These are phyloP conservation scores for Agrotis segetum DNA, from an alignment of 2,888 invertebrate species.

Conservation along the genomic window DNA sequence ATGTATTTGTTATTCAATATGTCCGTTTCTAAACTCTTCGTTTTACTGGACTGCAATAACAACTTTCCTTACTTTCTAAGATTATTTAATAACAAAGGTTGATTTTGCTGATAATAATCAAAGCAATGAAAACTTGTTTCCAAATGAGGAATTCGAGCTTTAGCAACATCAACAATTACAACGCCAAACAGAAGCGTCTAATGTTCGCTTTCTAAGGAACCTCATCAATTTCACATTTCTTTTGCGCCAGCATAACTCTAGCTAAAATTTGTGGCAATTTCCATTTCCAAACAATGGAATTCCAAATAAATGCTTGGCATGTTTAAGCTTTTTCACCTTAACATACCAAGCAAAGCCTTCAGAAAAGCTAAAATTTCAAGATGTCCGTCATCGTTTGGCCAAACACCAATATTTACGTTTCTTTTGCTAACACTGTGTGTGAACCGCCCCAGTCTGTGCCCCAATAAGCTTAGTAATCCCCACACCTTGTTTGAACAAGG, in stretches of 20 bases:
- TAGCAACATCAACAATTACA: background rate
- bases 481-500: constrained; percentile 39
- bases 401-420: constrained; percentile 48
- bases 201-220: background rate
- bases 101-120: background rate
- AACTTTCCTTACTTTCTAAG: background rate
- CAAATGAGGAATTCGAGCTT: background rate
- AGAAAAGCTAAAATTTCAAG: constrained; percentile 2
- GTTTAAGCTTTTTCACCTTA: background rate
- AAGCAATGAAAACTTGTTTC: background rate
- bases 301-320: background rate
- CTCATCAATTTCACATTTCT: background rate
- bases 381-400: constrained; percentile 20
- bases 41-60: background rate
- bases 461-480: constrained; percentile 34
- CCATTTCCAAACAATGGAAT: background rate
- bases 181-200: background rate
- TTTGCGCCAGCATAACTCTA: background rate
- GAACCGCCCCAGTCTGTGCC: constrained; percentile 31
- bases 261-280: background rate
- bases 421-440: constrained; percentile 36
- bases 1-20: constrained; percentile 19
- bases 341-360: background rate
- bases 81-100: background rate
- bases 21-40: background rate